A percentile compares a stretch with the other conserved stretches of the same genome.
Conservation (phyloP, 2,113 vertebrate genomes). For the Cathartes aura region DNA sequence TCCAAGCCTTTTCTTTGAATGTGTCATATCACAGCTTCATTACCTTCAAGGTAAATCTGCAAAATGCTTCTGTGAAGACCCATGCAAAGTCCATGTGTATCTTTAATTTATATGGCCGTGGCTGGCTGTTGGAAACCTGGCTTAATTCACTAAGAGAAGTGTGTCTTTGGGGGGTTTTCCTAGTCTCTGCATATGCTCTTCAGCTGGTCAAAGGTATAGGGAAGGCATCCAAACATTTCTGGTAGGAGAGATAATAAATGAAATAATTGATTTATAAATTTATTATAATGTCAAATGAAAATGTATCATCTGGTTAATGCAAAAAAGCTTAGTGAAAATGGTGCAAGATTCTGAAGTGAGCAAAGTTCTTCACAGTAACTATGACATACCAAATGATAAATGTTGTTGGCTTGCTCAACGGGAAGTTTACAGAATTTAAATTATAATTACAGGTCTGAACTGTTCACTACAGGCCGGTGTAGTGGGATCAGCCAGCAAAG, state of each 20-base stretch:
- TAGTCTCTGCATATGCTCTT: background rate
- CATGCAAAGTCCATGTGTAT: background rate
- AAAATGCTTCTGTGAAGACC: background rate
- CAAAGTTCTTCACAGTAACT: background rate
- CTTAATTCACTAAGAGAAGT: background rate
- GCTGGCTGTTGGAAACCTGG: background rate
- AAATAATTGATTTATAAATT: background rate
- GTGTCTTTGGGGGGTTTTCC: background rate
- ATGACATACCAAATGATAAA: background rate
- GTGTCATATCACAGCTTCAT: background rate
- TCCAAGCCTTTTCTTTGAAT: background rate
- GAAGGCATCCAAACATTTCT: background rate
- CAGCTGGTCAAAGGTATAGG: background rate
- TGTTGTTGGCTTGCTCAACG: background rate
- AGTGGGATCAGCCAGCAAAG: background rate
- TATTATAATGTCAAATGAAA: background rate
- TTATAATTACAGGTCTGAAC: background rate
- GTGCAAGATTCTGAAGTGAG: background rate
- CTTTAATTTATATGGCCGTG: background rate
- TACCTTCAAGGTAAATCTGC: background rate
- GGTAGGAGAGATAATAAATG: background rate
- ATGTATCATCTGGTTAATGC: background rate
- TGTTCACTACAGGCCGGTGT: rapidly evolving
- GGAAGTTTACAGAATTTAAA: background rate
- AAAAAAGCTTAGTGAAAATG: background rate